phyloP scores from a whole-genome alignment of 2,888 invertebrate genomes.

The Nephrotoma flavescens region DNA sequence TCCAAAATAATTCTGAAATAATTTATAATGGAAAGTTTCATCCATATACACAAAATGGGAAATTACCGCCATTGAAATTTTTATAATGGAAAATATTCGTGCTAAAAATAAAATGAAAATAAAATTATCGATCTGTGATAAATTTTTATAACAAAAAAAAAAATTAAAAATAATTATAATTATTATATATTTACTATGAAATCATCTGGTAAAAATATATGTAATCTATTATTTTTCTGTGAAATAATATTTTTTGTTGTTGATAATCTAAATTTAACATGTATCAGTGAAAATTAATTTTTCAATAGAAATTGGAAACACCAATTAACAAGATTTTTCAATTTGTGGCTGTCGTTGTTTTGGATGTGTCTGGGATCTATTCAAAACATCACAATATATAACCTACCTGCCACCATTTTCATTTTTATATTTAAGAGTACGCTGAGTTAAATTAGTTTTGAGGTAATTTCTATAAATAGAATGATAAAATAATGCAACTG shows the following conservation, averaged over 20 bases:
- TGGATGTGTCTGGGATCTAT: neutral
- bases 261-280: neutral
- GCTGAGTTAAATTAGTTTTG: neutral
- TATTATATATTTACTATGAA: neutral
- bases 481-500: neutral
- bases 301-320: neutral
- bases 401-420: neutral
- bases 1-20: neutral
- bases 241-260: neutral
- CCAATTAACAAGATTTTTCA: neutral
- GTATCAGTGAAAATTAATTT: neutral
- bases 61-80: neutral
- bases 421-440: neutral
- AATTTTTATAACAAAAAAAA: neutral
- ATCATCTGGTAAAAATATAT: neutral
- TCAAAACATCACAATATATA: neutral
- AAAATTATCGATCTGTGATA: neutral
- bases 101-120: neutral
- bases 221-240: neutral
- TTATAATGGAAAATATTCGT: neutral
- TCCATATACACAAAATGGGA: neutral
- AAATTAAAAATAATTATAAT: neutral
- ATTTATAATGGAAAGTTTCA: neutral
- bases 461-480: neutral
- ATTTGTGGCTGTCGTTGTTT: neutral